Evolutionary conservation across 1,140 invertebrate species (phyloP), one percentile per base, ranked within the genome.

Genomic region (Hylaeus volcanicus): DNA sequence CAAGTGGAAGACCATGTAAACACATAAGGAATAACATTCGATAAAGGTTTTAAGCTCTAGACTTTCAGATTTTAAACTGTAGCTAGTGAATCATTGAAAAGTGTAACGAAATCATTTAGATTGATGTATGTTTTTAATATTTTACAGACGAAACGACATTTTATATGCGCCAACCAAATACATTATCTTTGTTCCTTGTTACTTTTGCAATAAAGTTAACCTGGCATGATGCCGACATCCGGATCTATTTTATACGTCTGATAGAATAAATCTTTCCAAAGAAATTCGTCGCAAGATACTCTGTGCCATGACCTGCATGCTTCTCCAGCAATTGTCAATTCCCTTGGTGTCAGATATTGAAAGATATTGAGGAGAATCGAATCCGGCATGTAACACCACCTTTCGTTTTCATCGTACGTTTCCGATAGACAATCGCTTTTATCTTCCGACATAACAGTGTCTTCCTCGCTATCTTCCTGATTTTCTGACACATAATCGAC

Each of bases 261-360:
- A 85, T 95, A 95, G 86, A 97, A 96, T 60, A 96, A 91, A 79
- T 95, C 92, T 80, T 95, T 96, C 96, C 96, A 97, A 1, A 97
- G 88, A 60, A 96, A 93, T 87, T 96, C 95, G 89, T 96, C 96
- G 65, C 94, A 93, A 15, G 95, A 94, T 8, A 96, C 94, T 71
- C 94, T 88, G 82, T 95, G 93, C 96, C 96, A 96, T 1, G 93
- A 91, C 79, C 93, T 94, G 86, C 95, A 96, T 2, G 94, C 94
- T 66, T 93, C 88, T 12, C 95, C 94, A 26, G 93, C 94, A 66
- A 90, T 94, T 2, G 95, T 70, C 4, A 96, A 85, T 75, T 96
- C 95, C 61, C 91, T 92, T 1, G 95, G 94, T 78, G 92, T 91
- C 12, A 97, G 92, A 81, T 94, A 94, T 61, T 94, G 91, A 85